Conservation (phyloP, 1,140 invertebrate genomes). For the Apis dorsata region DNA sequence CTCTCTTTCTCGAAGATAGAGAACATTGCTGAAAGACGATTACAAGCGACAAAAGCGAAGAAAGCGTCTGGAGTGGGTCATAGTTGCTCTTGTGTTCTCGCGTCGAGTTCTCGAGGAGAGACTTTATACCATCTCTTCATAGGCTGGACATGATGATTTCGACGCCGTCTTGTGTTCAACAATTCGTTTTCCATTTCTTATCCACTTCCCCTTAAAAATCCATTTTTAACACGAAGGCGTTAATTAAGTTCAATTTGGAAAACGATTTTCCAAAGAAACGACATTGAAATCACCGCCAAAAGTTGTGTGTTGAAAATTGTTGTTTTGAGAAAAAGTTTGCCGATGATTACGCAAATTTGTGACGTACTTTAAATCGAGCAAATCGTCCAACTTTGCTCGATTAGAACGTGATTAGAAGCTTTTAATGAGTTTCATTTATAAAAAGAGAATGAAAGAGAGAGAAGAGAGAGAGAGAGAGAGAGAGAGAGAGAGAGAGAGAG, state of each 20-base stretch:
- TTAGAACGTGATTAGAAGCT: neutral
- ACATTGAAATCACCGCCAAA: neutral
- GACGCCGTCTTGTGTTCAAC: neutral
- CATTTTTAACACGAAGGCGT: no score
- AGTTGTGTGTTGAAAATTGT: neutral
- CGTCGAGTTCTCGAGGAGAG: neutral
- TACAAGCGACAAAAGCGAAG: conserved; percentile 27
- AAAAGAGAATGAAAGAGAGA: neutral
- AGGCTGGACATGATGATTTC: no score
- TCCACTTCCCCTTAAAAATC: no score
- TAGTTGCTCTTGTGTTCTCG: neutral
- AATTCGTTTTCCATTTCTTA: no score
- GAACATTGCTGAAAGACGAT: conserved; percentile 27
- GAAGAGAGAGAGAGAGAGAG: no score
- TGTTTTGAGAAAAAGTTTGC: neutral
- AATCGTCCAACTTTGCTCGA: neutral
- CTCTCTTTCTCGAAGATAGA: neutral
- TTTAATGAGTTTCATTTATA: neutral
- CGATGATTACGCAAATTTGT: neutral
- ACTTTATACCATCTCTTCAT: neutral
- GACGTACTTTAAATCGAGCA: no score
- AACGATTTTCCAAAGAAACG: conserved; percentile 24
- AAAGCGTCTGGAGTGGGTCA: conserved; percentile 29
- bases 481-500: neutral
- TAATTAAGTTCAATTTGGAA: conserved; percentile 44